These are phyloP conservation scores for Halichoeres trimaculatus DNA, from an alignment of 2,113 vertebrate species.

Conservation along the genomic window DNA sequence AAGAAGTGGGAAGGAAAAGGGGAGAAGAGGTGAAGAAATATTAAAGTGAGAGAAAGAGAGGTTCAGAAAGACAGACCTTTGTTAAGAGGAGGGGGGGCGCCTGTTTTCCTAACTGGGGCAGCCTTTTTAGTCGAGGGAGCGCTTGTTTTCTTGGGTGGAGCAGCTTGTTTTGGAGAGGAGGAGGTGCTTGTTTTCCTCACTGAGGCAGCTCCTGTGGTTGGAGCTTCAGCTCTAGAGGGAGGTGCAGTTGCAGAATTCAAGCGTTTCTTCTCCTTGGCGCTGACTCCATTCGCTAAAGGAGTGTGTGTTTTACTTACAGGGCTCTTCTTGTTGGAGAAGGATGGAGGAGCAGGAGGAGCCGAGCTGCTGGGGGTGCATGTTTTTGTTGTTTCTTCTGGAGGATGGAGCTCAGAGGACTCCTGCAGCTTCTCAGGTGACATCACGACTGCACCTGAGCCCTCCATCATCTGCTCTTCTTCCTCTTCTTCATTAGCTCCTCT, in stretches of 20 bases:
- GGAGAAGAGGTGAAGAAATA: neutral
- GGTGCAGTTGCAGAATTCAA: neutral
- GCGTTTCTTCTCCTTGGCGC: neutral
- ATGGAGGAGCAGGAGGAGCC: neutral
- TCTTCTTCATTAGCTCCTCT: neutral
- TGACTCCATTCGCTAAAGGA: neutral
- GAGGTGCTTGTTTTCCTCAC: neutral
- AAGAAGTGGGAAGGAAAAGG: no score
- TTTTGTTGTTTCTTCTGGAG: neutral
- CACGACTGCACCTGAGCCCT: no score
- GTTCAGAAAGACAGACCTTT: slow-evolving; percentile 29
- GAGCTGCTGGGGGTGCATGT: neutral
- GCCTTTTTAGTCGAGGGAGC: slow-evolving; percentile 1
- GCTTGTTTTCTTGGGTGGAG: neutral
- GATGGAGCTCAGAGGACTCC: no score
- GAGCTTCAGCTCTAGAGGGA: neutral
- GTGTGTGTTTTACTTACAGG: neutral
- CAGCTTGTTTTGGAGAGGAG: slow-evolving; percentile 4
- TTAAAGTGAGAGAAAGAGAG: neutral
- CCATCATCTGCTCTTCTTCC: no score
- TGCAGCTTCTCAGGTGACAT: no score
- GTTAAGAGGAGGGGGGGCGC: neutral
- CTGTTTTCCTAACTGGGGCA: neutral
- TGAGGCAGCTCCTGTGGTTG: neutral
- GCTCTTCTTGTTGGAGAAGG: neutral